A percentile compares a stretch with the other conserved stretches of the same genome.
Evolutionary conservation across 2,797 vertebrate genomes (phyloP).

Genomic region (Delichon dasypus): DNA sequence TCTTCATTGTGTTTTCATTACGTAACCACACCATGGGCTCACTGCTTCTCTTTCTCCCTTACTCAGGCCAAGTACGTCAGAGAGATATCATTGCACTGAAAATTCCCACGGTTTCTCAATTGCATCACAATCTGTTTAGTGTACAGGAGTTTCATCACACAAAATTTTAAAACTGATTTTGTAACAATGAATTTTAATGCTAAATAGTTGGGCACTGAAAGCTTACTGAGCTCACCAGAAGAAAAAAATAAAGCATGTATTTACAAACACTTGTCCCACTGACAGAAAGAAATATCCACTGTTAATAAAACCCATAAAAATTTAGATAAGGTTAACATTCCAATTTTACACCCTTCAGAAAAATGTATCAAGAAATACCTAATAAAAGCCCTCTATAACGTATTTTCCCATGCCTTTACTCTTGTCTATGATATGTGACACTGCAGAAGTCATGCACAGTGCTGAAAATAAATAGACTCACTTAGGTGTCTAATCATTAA

Average conservation of each 20-base stretch:
- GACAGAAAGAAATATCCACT: not conserved
- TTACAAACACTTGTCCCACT: not conserved
- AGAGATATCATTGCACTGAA: not conserved
- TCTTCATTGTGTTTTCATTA: rapidly evolving
- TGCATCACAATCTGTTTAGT: not conserved
- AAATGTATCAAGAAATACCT: not conserved
- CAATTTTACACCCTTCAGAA: not conserved
- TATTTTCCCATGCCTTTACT: not conserved
- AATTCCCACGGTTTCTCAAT: not conserved
- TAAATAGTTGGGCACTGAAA: not conserved
- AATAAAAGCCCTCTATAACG: not conserved
- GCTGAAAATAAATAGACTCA: not conserved
- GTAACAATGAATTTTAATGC: not conserved
- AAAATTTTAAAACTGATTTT: not conserved
- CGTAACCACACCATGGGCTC: not conserved
- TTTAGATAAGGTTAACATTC: not conserved
- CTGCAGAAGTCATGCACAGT: not conserved
- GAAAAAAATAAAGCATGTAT: not conserved
- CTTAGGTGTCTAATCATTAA: not conserved
- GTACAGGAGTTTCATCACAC: not conserved
- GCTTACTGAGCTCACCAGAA: not conserved
- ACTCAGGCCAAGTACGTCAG: not conserved
- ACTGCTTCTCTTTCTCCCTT: not conserved
- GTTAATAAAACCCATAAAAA: not conserved
- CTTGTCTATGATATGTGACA: not conserved